Evolutionary conservation across 2,113 vertebrate genomes (phyloP).

Genomic region (Toxostoma redivivum): DNA sequence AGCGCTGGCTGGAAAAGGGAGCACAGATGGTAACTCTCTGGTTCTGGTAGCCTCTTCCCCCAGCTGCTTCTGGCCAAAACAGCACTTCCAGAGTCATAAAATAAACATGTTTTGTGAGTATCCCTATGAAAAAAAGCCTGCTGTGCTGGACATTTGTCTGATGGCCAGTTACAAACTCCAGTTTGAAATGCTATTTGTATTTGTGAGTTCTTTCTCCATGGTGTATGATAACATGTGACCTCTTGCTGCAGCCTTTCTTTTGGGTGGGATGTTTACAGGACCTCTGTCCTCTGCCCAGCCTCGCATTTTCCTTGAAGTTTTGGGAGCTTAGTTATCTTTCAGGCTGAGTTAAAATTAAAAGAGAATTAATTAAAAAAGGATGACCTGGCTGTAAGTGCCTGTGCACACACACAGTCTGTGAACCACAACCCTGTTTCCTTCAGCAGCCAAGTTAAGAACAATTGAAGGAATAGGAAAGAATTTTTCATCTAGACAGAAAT

Average conservation of each 20-base stretch:
- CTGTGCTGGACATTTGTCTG: background rate
- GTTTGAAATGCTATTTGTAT: background rate
- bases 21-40: background rate
- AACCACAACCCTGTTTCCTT: background rate
- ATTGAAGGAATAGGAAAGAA: constrained; percentile 45
- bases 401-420: background rate
- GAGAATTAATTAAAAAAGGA: background rate
- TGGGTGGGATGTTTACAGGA: background rate
- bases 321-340: background rate
- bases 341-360: constrained; percentile 11
- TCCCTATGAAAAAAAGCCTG: background rate
- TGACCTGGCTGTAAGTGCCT: background rate
- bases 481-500: constrained; percentile 20
- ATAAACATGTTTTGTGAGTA: background rate
- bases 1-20: background rate
- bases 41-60: background rate
- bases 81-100: background rate
- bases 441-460: background rate
- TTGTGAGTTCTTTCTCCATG: background rate
- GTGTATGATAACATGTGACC: background rate
- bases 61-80: background rate
- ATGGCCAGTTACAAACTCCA: background rate
- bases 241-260: background rate
- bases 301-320: background rate
- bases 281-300: background rate